phyloP scores from a whole-genome alignment of 1,140 invertebrate genomes.

The Tribolium madens region DNA sequence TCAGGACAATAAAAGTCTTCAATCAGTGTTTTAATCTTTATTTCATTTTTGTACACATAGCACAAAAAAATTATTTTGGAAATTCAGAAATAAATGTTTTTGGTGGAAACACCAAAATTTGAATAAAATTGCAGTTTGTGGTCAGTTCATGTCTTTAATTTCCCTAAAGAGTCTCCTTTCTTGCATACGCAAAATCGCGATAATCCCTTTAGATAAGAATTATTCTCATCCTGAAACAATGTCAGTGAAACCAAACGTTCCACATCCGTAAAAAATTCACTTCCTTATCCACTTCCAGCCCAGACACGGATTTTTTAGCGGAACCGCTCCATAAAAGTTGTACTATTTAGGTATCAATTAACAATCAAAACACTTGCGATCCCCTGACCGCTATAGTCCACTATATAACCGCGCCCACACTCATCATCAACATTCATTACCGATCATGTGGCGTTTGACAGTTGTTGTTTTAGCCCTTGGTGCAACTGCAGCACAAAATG shows the following conservation, averaged over 20 bases:
- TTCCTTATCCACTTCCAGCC: slow-evolving; percentile 10
- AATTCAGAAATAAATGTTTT: background rate
- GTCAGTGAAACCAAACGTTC: background rate
- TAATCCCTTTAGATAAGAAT: background rate
- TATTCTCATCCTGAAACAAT: slow-evolving; percentile 14
- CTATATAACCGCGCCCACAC: slow-evolving; percentile 66
- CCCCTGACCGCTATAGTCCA: slow-evolving; percentile 58
- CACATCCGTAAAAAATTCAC: background rate
- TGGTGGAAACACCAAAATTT: background rate
- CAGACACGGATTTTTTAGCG: slow-evolving; percentile 51
- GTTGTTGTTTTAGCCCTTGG: slow-evolving; percentile 65
- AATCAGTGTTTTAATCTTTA: too few species aligned
- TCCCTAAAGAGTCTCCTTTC: background rate
- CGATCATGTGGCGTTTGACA: slow-evolving; percentile 62
- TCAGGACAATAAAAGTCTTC: too few species aligned
- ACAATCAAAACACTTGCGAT: slow-evolving; percentile 58
- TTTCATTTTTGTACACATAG: too few species aligned
- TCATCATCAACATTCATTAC: slow-evolving; percentile 55
- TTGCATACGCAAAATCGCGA: background rate
- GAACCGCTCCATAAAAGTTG: slow-evolving; percentile 52
- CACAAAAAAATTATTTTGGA: too few species aligned
- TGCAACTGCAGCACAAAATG: slow-evolving; percentile 67
- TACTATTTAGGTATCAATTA: slow-evolving; percentile 53
- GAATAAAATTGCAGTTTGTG: background rate
- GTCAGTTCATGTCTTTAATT: background rate